Conservation (phyloP, 2,113 vertebrate species). For the Fukomys damarensis region DNA sequence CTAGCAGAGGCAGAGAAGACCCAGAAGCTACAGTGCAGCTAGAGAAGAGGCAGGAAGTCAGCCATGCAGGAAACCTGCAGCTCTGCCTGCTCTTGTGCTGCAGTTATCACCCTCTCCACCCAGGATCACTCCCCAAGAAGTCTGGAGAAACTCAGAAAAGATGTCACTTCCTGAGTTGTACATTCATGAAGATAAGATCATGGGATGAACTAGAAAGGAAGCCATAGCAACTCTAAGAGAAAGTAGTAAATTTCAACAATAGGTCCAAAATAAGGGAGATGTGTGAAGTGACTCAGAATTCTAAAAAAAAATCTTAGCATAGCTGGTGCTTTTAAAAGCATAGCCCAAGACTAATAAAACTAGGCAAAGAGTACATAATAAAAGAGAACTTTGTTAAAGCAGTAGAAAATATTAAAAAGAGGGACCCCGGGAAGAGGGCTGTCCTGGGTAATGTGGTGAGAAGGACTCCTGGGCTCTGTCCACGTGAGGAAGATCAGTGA, state of each 20-base stretch:
- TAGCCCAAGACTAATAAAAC: no score
- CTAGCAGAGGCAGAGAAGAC: not conserved
- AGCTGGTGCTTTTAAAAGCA: not conserved
- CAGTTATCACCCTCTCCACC: not conserved
- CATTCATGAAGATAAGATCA: not conserved
- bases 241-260: not conserved
- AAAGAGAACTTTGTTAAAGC: no score
- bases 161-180: not conserved
- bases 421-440: no score
- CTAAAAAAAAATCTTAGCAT: not conserved
- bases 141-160: not conserved
- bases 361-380: no score
- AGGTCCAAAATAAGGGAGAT: not conserved
- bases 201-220: not conserved
- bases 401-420: no score
- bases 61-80: not conserved
- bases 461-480: no score
- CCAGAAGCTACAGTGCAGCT: not conserved
- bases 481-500: no score
- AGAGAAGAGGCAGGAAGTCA: not conserved
- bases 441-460: no score
- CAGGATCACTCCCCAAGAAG: not conserved
- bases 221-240: not conserved
- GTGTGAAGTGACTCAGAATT: not conserved
- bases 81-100: not conserved